Evolutionary conservation across 2,888 invertebrate species (phyloP).

Genomic region (Conchocele bisecta): DNA sequence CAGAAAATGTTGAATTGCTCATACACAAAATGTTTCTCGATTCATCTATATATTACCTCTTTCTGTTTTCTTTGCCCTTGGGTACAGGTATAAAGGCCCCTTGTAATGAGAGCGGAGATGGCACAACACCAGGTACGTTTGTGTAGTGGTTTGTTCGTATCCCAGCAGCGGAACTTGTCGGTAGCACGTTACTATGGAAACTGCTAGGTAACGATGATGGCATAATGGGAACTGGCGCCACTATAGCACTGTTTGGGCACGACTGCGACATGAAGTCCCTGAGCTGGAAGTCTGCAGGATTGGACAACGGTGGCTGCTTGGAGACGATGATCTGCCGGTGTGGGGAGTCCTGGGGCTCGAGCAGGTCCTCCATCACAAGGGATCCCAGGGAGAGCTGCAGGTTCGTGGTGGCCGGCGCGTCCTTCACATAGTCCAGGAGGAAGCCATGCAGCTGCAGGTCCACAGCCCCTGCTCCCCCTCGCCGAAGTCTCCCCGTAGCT

Average conservation of each 20-base stretch:
- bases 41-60: too few species aligned
- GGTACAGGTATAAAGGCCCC: too few species aligned
- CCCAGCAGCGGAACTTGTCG: too few species aligned
- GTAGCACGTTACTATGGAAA: constrained; percentile 65
- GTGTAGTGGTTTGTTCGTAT: too few species aligned
- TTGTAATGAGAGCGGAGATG: too few species aligned
- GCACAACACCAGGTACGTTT: too few species aligned
- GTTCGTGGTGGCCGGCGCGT: constrained; percentile 88
- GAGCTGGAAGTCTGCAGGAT: constrained; percentile 38
- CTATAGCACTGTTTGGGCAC: constrained; percentile 86
- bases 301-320: constrained; percentile 48
- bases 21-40: too few species aligned
- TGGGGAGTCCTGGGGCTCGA: constrained; percentile 90
- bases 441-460: constrained; percentile 93
- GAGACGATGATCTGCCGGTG: constrained; percentile 90
- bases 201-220: constrained; percentile 78
- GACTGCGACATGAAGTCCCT: constrained; percentile 89
- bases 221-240: constrained; percentile 85
- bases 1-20: too few species aligned
- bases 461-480: constrained; percentile 85
- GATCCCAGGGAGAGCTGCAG: constrained; percentile 90
- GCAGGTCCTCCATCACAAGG: constrained; percentile 94
- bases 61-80: too few species aligned
- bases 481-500: constrained; percentile 80
- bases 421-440: constrained; percentile 88